Conservation (phyloP, 35 echinoderm and acorn worm genomes). For the Apostichopus californicus region DNA sequence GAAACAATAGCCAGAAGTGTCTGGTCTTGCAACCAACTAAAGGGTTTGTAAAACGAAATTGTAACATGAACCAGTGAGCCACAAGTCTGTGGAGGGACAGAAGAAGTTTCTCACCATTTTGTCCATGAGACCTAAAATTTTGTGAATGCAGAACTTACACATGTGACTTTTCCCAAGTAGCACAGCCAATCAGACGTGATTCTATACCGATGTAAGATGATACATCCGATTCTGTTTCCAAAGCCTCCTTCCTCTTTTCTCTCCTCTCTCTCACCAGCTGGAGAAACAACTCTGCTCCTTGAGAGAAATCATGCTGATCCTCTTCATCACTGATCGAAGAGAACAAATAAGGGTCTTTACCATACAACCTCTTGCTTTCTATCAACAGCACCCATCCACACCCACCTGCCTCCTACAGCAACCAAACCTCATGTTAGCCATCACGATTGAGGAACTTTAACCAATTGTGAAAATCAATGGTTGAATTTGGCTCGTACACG, state of each 20-base stretch:
- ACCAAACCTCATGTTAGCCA: no score
- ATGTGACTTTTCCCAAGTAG: constrained; percentile 93
- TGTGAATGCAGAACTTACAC: constrained; percentile 63
- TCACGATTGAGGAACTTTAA: no score
- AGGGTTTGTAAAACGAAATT: no score
- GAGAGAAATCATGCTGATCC: constrained; percentile 80
- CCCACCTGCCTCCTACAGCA: no score
- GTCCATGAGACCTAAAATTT: no score
- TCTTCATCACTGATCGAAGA: constrained; percentile 71
- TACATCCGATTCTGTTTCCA: constrained; percentile 46
- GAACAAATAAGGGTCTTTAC: not conserved
- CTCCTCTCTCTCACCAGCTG: constrained; percentile 73
- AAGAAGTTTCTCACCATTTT: no score
- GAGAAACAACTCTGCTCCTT: constrained; percentile 79
- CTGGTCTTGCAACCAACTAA: no score
- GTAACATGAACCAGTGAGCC: no score
- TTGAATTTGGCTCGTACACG: no score
- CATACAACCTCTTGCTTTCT: not conserved
- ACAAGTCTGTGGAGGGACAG: not conserved
- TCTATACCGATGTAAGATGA: constrained; percentile 80
- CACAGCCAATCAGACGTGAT: constrained; percentile 79
- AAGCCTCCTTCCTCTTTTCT: constrained; percentile 68
- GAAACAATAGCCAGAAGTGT: no score
- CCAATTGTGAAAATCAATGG: no score
- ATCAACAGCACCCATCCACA: no score